Base-by-base conservation (phyloP, 2,113 vertebrate species). In the Erythrocercus mccallii region DNA sequence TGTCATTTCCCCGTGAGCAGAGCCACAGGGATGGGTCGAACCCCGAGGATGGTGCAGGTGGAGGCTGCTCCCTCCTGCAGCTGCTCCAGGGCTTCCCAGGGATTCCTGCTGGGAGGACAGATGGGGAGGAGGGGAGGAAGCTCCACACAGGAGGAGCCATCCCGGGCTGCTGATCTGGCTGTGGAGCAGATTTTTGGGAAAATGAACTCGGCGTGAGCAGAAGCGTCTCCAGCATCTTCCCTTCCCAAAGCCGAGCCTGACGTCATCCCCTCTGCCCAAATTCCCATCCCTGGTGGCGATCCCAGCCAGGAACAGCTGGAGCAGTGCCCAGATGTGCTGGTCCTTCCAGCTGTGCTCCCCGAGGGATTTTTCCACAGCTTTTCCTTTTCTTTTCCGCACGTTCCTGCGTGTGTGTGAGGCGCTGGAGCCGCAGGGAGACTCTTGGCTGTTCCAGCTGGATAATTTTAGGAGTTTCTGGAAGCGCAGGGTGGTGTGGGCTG, bases 341-440 rank as follows among this genome's bases (percentile, higher is more conserved):
- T 68, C 53, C 35, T 42, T 86, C 83, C 90, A 94, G 87, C 54
- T 91, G 84, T 40, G 80, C 7, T 0, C 16, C 56, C 17, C 0
- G 0, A n/a, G n/a, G 35, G 45, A 20, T 65, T 81, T 81, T 73
- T 23, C 56, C 68, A 5, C 11, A 6, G 40, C 20, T 88, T 84
- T 73, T 12, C 80, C 14, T 0, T 31, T 35, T 30, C 18, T 42
- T 70, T 81, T 20, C 54, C 4, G 0, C 4, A 0, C 6, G 4
- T 47, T 10, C 45, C 6, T 13, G 20, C 1, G 22, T 3, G 10
- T 1, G 4, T 23, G 48, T 14, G 68, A 7, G 6, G 18, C 2
- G 1, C 38, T 2, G 5, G 40, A 28, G 61, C 84, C 2, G 5
- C 56, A 45, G 42, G 83, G 37, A 40, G 6, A 14, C 47, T 23